phyloP scores from a whole-genome alignment of 2,888 invertebrate species.

The Cephus sareptanus region DNA sequence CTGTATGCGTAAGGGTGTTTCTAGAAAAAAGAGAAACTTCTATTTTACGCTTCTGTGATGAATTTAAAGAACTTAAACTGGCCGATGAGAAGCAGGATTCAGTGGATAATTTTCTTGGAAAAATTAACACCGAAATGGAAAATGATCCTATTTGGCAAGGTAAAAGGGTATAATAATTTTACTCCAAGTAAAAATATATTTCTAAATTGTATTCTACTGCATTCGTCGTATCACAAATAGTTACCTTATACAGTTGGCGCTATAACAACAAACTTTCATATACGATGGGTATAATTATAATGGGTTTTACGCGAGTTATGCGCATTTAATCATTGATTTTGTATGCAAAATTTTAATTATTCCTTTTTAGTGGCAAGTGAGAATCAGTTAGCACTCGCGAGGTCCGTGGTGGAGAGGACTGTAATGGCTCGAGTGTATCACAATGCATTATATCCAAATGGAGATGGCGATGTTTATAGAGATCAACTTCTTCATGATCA shows the following conservation, averaged over 20 bases:
- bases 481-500: conserved; percentile 92
- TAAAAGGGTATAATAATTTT: conserved; percentile 39
- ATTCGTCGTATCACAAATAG: not conserved
- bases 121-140: conserved; percentile 77
- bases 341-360: not conserved
- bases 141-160: conserved; percentile 80
- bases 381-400: conserved; percentile 79
- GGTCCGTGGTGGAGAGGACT: conserved; percentile 88
- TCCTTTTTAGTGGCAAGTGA: conserved; percentile 73
- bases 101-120: conserved; percentile 83
- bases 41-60: conserved; percentile 80
- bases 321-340: not conserved
- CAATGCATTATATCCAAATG: conserved; percentile 95
- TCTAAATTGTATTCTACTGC: not conserved
- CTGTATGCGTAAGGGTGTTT: conserved; percentile 83
- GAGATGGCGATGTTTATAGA: conserved; percentile 92
- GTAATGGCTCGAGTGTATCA: conserved; percentile 92
- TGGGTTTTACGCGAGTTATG: not conserved
- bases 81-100: conserved; percentile 93
- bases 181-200: not conserved
- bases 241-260: too few species aligned
- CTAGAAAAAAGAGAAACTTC: conserved; percentile 81
- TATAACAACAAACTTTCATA: too few species aligned
- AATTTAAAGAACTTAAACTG: conserved; percentile 82
- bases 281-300: not conserved